A percentile compares a stretch with the other conserved stretches of the same genome.
phyloP scores from a whole-genome alignment of 2,888 invertebrate species.

The Athalia rosae region DNA sequence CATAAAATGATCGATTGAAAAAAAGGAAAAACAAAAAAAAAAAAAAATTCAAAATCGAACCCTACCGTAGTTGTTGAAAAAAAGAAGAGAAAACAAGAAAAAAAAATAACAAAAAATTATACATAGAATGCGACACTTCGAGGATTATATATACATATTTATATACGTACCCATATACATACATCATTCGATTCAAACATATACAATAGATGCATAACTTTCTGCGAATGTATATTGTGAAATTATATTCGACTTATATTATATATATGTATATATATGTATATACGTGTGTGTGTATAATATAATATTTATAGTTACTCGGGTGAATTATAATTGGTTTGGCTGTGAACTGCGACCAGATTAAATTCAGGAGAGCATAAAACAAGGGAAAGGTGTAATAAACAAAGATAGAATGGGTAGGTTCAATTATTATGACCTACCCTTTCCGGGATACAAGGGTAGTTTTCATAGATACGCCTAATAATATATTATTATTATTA shows the following conservation, averaged over 20 bases:
- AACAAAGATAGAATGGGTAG: slow-evolving; percentile 43
- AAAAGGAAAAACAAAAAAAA: no score
- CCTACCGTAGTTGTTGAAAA: no score
- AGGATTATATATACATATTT: no score
- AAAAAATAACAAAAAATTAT: no score
- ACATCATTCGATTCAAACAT: no score
- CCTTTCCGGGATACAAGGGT: slow-evolving; percentile 72
- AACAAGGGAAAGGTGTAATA: slow-evolving; percentile 43
- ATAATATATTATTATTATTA: slow-evolving; percentile 53
- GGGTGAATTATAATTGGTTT: slow-evolving; percentile 9
- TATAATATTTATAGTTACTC: slow-evolving; percentile 11
- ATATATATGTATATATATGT: neutral
- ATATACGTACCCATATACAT: no score
- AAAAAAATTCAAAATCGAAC: no score
- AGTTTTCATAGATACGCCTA: slow-evolving; percentile 64
- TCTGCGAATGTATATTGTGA: no score
- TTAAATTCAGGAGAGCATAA: slow-evolving; percentile 15
- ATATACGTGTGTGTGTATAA: neutral
- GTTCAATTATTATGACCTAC: slow-evolving; percentile 47
- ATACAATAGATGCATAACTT: no score
- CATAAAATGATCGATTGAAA: no score
- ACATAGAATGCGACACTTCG: no score
- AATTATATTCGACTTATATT: neutral
- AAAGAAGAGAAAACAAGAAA: no score
- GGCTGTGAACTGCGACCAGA: slow-evolving; percentile 37